A percentile compares a stretch with the other conserved stretches of the same genome.
These are phyloP conservation scores for Dryadula phaetusa DNA, from an alignment of 2,888 invertebrate species.

Conservation along the genomic window DNA sequence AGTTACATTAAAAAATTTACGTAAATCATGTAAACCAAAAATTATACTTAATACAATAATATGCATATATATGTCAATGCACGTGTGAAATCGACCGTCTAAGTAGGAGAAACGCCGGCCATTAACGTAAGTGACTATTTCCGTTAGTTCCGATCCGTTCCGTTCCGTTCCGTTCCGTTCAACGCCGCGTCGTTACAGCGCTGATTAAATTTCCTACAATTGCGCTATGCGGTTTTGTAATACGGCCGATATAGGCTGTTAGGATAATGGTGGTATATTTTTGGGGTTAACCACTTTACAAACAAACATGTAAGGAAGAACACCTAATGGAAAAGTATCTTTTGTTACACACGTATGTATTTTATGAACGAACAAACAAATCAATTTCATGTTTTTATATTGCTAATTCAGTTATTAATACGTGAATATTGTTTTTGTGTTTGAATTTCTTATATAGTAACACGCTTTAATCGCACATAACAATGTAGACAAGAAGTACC, in stretches of 20 bases:
- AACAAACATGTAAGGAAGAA: neutral
- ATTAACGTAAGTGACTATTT: constrained; percentile 23
- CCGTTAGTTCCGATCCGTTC: constrained; percentile 11
- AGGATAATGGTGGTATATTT: constrained; percentile 2
- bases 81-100: constrained; percentile 5
- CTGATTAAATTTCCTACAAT: constrained; percentile 24
- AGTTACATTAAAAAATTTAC: no score
- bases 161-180: neutral
- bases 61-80: constrained; percentile 12
- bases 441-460: no score
- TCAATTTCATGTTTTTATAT: no score
- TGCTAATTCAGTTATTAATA: no score
- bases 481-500: no score
- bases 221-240: constrained; percentile 11
- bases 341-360: no score
- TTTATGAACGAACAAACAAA: no score
- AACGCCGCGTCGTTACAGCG: constrained; percentile 10
- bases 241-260: constrained; percentile 1
- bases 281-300: neutral
- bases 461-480: no score
- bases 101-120: constrained; percentile 13
- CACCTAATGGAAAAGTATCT: neutral
- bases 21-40: no score
- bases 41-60: neutral
- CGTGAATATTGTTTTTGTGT: no score